A percentile compares a stretch with the other conserved stretches of the same genome.
Evolutionary conservation across 2,888 invertebrate species (phyloP).

Genomic region (Drosophila prolongata): DNA sequence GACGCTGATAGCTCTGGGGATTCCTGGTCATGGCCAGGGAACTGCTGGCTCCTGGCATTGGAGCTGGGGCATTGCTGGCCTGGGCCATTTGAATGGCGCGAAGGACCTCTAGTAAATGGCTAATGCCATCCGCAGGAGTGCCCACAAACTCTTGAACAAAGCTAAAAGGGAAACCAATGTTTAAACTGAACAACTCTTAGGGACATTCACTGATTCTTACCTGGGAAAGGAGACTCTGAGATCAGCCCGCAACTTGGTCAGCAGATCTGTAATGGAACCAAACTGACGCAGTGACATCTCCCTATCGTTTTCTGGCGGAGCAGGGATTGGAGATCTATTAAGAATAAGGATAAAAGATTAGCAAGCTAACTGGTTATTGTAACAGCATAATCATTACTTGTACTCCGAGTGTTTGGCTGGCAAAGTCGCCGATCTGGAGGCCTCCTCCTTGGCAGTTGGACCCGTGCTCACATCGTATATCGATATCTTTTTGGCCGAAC

Average conservation of each 20-base stretch:
- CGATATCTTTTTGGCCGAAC: constrained; percentile 74
- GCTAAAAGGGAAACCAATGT: constrained; percentile 84
- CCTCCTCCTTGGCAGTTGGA: constrained; percentile 57
- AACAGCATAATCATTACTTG: constrained; percentile 69
- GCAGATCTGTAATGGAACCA: constrained; percentile 93
- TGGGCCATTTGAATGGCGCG: constrained; percentile 94
- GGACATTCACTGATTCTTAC: constrained; percentile 84
- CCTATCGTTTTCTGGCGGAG: constrained; percentile 87
- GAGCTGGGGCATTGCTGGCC: constrained; percentile 85
- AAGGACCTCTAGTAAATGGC: constrained; percentile 92
- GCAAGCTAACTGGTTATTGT: fast-evolving
- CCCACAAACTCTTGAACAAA: constrained; percentile 97
- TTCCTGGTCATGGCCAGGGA: constrained; percentile 84
- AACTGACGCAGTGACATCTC: constrained; percentile 96
- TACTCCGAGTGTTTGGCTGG: constrained; percentile 83
- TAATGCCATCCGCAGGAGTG: constrained; percentile 94
- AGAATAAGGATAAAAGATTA: neutral
- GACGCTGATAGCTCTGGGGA: constrained; percentile 89
- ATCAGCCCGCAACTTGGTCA: constrained; percentile 94
- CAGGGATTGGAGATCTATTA: constrained; percentile 88
- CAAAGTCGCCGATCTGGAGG: constrained; percentile 79
- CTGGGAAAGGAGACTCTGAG: constrained; percentile 94
- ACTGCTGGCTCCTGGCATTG: constrained; percentile 64
- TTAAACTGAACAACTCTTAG: too few species aligned
- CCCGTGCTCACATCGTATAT: constrained; percentile 82